Evolutionary conservation across 2,888 invertebrate species (phyloP).

Genomic region (Ichneumon xanthorius): DNA sequence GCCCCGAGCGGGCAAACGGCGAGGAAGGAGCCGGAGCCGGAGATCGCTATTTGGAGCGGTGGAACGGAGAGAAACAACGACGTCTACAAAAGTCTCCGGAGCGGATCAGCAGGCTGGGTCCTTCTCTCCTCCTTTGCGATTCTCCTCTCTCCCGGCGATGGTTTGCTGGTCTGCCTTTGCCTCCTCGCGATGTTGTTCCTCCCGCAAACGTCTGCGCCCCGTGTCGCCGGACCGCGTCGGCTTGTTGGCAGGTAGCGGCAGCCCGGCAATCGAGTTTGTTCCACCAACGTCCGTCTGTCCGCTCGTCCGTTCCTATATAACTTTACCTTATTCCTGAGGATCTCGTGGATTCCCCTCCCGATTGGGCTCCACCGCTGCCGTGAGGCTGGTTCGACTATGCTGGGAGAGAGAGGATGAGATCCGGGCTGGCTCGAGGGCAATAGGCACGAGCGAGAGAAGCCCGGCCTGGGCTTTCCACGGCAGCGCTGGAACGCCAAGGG

Average conservation of each 20-base stretch:
- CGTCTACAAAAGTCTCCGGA: constrained; percentile 54
- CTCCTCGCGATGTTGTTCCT: constrained; percentile 32
- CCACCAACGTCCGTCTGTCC: constrained; percentile 38
- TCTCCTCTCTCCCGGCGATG: constrained; percentile 33
- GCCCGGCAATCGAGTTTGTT: constrained; percentile 44
- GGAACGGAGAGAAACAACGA: constrained; percentile 37
- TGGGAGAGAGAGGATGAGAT: neutral
- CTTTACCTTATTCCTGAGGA: constrained; percentile 43
- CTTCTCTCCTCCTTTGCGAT: constrained; percentile 11
- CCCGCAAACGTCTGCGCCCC: constrained; percentile 39
- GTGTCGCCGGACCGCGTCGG: constrained; percentile 44
- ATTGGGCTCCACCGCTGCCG: neutral
- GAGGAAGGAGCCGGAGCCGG: constrained; percentile 38
- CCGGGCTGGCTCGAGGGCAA: neutral
- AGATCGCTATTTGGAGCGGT: constrained; percentile 41
- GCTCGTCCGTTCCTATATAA: constrained; percentile 28
- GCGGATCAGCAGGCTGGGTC: constrained; percentile 30
- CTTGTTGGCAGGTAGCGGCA: constrained; percentile 72
- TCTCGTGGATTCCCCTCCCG: constrained; percentile 29
- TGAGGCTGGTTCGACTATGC: neutral
- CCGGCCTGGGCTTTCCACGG: neutral
- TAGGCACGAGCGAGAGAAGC: constrained; percentile 12
- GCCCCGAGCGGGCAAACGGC: constrained; percentile 7
- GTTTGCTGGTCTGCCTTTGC: constrained; percentile 26
- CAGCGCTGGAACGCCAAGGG: neutral